Percentiles rank a stretch among this genome's conserved stretches.
Conservation (phyloP, 30 jellyfish, hydroid and myxozoan genomes). For the Morbakka virulenta region DNA sequence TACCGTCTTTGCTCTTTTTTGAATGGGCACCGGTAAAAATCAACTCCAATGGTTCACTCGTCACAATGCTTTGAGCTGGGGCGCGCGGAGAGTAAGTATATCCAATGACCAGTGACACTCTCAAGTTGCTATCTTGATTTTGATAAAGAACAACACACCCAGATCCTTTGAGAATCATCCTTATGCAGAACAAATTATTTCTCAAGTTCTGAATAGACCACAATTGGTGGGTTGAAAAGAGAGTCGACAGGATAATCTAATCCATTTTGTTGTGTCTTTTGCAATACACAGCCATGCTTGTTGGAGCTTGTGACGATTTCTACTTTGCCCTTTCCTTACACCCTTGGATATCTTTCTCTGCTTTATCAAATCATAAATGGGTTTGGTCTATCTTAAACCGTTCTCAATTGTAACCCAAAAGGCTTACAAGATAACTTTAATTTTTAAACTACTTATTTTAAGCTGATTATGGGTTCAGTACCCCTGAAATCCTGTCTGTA, state of each 20-base stretch:
- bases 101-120: neutral
- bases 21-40: too few relatives aligned
- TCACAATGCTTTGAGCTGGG: slow-evolving; percentile 1
- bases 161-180: neutral
- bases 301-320: slow-evolving; percentile 5
- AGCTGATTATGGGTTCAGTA: slow-evolving; percentile 7
- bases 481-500: slow-evolving; percentile 5
- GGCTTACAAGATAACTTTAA: slow-evolving; percentile 6
- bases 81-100: neutral
- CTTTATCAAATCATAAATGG: slow-evolving; percentile 20
- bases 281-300: slow-evolving; percentile 20
- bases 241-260: neutral
- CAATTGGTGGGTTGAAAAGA: neutral
- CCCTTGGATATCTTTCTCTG: neutral
- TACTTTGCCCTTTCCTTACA: neutral
- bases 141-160: neutral
- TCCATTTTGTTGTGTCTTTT: neutral
- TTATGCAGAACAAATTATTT: neutral
- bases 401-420: slow-evolving; percentile 27
- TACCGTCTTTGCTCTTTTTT: too few relatives aligned
- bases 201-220: slow-evolving; percentile 2
- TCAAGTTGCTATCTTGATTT: neutral
- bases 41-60: slow-evolving; percentile 16
- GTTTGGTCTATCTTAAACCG: slow-evolving; percentile 28
- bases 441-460: slow-evolving; percentile 11